These are phyloP conservation scores for Drosophila busckii DNA, from an alignment of 1,140 invertebrate species.

Conservation along the genomic window DNA sequence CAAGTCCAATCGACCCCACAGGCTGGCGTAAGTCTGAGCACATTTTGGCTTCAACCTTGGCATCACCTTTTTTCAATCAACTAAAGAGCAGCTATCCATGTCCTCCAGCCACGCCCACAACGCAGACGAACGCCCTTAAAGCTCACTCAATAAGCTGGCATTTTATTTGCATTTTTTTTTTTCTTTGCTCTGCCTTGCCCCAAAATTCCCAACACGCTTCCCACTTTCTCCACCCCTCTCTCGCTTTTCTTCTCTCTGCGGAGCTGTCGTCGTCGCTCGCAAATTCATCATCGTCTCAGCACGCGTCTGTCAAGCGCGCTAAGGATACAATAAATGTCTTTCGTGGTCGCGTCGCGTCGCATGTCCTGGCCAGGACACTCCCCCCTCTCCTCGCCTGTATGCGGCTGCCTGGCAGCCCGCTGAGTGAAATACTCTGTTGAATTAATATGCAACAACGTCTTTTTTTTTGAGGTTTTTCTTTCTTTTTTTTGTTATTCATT, in stretches of 20 bases:
- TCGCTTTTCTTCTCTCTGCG: neutral
- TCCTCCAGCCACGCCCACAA: neutral
- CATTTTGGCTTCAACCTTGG: no score
- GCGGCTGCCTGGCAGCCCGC: conserved; percentile 19
- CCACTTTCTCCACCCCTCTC: neutral
- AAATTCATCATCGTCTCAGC: conserved; percentile 76
- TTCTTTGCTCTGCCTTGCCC: conserved; percentile 47
- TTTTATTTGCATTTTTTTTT: conserved; percentile 75
- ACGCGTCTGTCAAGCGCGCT: conserved; percentile 68
- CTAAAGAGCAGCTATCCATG: conserved; percentile 51
- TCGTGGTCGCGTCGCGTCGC: conserved; percentile 45
- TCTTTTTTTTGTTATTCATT: conserved; percentile 53
- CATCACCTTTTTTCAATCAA: conserved; percentile 74
- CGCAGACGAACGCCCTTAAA: conserved; percentile 6
- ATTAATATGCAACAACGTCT: conserved; percentile 74
- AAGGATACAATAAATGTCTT: conserved; percentile 77
- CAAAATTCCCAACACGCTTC: conserved; percentile 41
- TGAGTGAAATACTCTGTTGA: conserved; percentile 74
- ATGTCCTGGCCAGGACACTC: conserved; percentile 23
- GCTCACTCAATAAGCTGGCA: conserved; percentile 67
- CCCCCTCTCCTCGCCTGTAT: neutral
- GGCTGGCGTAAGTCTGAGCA: no score
- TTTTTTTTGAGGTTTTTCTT: conserved; percentile 43
- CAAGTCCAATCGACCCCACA: no score
- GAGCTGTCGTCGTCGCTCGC: conserved; percentile 28